Evolutionary conservation across 1,140 invertebrate genomes (phyloP).

Genomic region (Semibalanus balanoides): DNA sequence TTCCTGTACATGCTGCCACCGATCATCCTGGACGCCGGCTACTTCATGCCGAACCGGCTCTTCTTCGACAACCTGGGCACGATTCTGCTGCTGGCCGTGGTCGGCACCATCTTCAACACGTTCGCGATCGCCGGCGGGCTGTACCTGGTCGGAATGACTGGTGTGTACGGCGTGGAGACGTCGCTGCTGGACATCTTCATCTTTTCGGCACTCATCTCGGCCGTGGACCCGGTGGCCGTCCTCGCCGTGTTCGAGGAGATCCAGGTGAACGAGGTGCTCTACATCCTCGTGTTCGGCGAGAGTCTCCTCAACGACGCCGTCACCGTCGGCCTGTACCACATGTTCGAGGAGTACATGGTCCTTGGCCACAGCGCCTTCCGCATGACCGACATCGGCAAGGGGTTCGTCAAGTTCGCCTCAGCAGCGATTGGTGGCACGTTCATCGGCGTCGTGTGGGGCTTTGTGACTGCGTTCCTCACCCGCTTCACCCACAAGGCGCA

Average conservation of each 20-base stretch:
- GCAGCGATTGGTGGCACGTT: constrained; percentile 36
- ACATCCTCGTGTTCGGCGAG: constrained; percentile 97
- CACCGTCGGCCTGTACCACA: constrained; percentile 50
- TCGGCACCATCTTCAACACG: constrained; percentile 40
- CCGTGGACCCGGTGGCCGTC: constrained; percentile 94
- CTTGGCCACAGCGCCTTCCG: constrained; percentile 24
- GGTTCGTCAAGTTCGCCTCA: constrained; percentile 38
- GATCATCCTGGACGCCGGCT: constrained; percentile 37
- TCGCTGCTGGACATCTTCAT: constrained; percentile 74
- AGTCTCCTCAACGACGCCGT: constrained; percentile 92
- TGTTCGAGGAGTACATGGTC: constrained; percentile 32
- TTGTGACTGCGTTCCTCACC: constrained; percentile 40
- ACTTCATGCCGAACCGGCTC: constrained; percentile 33
- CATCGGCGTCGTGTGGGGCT: constrained; percentile 39
- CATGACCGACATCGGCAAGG: constrained; percentile 31
- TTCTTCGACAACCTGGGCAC: constrained; percentile 41
- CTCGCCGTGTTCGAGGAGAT: constrained; percentile 97
- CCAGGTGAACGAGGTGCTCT: constrained; percentile 93
- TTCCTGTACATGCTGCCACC: constrained; percentile 59
- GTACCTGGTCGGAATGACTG: constrained; percentile 64
- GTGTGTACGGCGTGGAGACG: constrained; percentile 58
- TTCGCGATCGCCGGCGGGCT: constrained; percentile 38
- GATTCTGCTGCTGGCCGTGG: constrained; percentile 38
- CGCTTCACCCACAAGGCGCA: constrained; percentile 39
- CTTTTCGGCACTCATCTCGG: constrained; percentile 86